A percentile compares a stretch with the other conserved stretches of the same genome.
phyloP scores from a whole-genome alignment of 2,113 vertebrate species.

The Corvus hawaiiensis region DNA sequence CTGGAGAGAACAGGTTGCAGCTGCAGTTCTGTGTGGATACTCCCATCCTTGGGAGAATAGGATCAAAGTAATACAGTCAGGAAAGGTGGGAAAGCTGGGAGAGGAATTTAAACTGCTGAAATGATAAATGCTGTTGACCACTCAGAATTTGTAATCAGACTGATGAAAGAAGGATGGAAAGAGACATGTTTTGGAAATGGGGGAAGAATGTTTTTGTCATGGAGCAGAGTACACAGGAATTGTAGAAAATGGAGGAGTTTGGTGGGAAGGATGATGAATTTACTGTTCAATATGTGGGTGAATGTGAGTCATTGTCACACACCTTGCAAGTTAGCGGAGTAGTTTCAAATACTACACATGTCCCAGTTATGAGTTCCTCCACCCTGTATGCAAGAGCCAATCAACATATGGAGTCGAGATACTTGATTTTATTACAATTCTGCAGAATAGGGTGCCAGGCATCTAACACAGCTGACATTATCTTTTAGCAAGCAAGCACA shows the following conservation, averaged over 20 bases:
- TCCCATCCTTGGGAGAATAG: background rate
- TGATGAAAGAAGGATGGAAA: background rate
- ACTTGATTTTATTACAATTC: background rate
- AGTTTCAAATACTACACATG: background rate
- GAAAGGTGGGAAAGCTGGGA: background rate
- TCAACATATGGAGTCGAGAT: background rate
- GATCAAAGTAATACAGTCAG: background rate
- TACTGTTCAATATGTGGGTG: background rate
- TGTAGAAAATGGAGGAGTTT: background rate
- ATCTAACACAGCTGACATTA: background rate
- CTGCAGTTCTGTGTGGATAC: background rate
- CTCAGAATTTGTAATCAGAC: background rate
- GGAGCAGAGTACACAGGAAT: background rate
- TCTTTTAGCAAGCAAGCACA: background rate
- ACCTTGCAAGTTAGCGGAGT: background rate
- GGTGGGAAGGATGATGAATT: background rate
- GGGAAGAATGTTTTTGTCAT: background rate
- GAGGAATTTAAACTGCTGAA: background rate
- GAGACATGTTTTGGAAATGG: background rate
- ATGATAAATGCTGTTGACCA: background rate
- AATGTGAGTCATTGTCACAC: background rate
- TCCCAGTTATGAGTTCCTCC: background rate
- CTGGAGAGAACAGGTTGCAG: background rate
- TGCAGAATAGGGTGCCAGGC: background rate
- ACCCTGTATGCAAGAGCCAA: background rate